Evolutionary conservation across 2,113 vertebrate genomes (phyloP), one percentile per base, ranked within the genome.

Genomic region (Ceratotherium simum): DNA sequence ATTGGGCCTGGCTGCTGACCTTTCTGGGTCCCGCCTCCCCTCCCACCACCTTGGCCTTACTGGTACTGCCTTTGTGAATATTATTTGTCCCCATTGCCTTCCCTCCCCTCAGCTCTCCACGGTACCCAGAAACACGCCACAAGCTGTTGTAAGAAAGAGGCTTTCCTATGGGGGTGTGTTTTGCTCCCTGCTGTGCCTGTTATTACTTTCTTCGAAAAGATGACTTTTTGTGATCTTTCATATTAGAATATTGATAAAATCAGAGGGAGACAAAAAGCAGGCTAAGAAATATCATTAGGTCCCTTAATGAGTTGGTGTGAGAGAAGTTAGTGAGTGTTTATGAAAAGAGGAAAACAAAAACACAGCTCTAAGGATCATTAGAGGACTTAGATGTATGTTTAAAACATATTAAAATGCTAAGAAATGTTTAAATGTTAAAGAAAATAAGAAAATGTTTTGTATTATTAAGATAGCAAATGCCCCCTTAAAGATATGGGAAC

Each of bases 181-280:
- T 90, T 83, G 9, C 20, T 93, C 42, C 62, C 36, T 83, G 0
- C 1, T 58, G 70, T 60, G 72, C 54, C 20, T 89, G 10, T 58
- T 12, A 78, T 86, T 25, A 39, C 5, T 94, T 81, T 69, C 75
- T 95, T 90, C 90, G 62, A 92, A 89, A 75, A 95, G 60, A 78
- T 85, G 4, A 70, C 6, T 91, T 91, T 65, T 23, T 75, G n/a
- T 78, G 13, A 76, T 86, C 39, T 76, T 93, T 88, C 25, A 60
- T 62, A 75, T 92, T 67, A 92, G 79, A 81, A 56, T 72, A 81
- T 62, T 56, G n/a, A 84, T 58, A 13, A 70, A 78, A 81, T 62
- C 33, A 90, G 36, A 95, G 17, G 10, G 31, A 73, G n/a, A 75
- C 56, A 73, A 89, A 42, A 95, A 54, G 6, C 8, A 82, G 51